Conservation (phyloP, 1,140 invertebrate genomes). For the Microvelia longipes region DNA sequence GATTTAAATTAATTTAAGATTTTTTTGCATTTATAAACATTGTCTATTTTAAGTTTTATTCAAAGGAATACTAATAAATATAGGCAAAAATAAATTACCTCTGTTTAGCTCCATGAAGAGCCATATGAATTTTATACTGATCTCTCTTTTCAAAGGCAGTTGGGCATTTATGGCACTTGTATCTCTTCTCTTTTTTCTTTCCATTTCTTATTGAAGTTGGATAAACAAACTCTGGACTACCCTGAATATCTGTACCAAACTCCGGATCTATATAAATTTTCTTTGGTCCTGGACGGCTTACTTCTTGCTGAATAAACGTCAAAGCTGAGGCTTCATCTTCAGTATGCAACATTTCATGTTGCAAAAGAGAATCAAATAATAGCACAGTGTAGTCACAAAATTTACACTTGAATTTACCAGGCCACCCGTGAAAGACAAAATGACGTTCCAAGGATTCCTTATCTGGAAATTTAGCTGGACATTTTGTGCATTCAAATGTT, state of each 20-base stretch:
- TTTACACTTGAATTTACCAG: conserved; percentile 54
- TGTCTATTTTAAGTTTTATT: no score
- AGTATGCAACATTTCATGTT: conserved; percentile 49
- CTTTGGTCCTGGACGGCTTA: not conserved
- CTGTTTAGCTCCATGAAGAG: conserved; percentile 67
- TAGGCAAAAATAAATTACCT: no score
- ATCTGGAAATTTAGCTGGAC: conserved; percentile 53
- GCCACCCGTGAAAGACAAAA: conserved; percentile 48
- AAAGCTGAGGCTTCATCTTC: conserved; percentile 1
- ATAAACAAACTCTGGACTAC: conserved; percentile 60
- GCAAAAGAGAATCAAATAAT: conserved; percentile 55
- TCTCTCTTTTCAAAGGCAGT: conserved; percentile 73
- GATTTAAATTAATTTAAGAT: no score
- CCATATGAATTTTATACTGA: conserved; percentile 68
- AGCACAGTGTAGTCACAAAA: conserved; percentile 70
- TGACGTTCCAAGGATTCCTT: conserved; percentile 54
- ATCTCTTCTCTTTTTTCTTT: conserved; percentile 54
- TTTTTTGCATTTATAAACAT: no score
- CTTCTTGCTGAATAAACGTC: conserved; percentile 17
- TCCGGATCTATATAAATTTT: conserved; percentile 38
- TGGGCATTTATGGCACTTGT: conserved; percentile 73
- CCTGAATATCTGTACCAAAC: conserved; percentile 47
- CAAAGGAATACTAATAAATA: no score
- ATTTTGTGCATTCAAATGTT: conserved; percentile 41
- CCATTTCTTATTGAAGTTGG: conserved; percentile 59